These are phyloP conservation scores for Drosophila obscura DNA, from an alignment of 1,140 invertebrate genomes.

Conservation along the genomic window DNA sequence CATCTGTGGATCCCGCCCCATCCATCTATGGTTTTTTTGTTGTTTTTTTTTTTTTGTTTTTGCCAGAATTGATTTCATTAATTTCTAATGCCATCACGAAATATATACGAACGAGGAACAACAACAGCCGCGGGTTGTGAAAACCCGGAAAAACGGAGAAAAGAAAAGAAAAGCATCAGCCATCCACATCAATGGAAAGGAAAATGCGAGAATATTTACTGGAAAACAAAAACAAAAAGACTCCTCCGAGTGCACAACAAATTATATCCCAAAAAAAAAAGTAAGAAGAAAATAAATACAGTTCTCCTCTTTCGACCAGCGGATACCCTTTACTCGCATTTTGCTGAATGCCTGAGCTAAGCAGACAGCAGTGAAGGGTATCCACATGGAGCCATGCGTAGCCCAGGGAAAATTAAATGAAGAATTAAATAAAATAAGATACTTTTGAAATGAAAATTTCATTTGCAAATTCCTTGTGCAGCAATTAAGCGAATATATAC, in stretches of 20 bases:
- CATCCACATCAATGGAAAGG: constrained; percentile 57
- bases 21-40: background rate
- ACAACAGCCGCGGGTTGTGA: constrained; percentile 55
- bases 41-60: constrained; percentile 34
- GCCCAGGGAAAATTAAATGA: constrained; percentile 45
- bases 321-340: background rate
- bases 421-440: constrained; percentile 61
- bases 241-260: constrained; percentile 12
- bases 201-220: constrained; percentile 45
- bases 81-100: constrained; percentile 79
- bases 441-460: constrained; percentile 67
- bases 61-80: constrained; percentile 77
- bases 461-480: constrained; percentile 73
- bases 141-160: background rate
- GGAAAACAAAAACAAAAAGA: constrained; percentile 31
- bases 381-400: too few relatives aligned
- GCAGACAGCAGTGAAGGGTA: too few relatives aligned
- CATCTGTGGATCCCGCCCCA: constrained; percentile 18
- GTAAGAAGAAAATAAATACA: constrained; percentile 23
- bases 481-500: constrained; percentile 70
- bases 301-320: background rate
- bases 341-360: background rate
- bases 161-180: constrained; percentile 5
- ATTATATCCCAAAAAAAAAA: constrained; percentile 57
- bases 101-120: constrained; percentile 46